A percentile compares a stretch with the other conserved stretches of the same genome.
These are phyloP conservation scores for Ophioninae sp. DNA, from an alignment of 2,888 invertebrate genomes.

Conservation along the genomic window DNA sequence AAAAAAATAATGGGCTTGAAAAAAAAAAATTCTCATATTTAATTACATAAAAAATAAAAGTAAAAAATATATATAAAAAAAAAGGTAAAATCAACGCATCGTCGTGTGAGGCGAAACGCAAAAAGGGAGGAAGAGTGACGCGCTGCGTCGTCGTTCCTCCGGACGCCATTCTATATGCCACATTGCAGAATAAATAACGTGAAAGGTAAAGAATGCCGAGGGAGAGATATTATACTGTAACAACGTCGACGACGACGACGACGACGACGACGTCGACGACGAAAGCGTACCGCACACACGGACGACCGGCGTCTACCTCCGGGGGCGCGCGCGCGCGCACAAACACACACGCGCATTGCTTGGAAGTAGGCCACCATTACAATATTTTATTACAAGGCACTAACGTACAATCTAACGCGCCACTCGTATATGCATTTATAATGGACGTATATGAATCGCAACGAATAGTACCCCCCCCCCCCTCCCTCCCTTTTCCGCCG, in stretches of 20 bases:
- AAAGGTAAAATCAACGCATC: background rate
- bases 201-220: conserved; percentile 78
- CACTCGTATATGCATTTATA: conserved; percentile 79
- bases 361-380: conserved; percentile 72
- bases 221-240: conserved; percentile 78
- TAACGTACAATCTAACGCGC: conserved; percentile 81
- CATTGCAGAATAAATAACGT: conserved; percentile 77
- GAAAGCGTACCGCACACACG: conserved; percentile 40
- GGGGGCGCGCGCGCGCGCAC: background rate
- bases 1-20: no score
- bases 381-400: conserved; percentile 79
- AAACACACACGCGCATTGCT: no score
- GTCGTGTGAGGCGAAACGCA: conserved; percentile 7
- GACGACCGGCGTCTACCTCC: conserved; percentile 62
- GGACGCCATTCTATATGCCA: conserved; percentile 74
- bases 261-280: no score
- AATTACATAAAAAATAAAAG: no score
- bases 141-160: conserved; percentile 47
- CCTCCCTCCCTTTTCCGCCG: conserved; percentile 12
- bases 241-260: conserved; percentile 49
- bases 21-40: no score
- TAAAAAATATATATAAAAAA: background rate
- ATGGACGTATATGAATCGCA: conserved; percentile 81
- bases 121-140: conserved; percentile 37
- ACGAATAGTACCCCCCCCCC: conserved; percentile 73